Evolutionary conservation across 2,888 invertebrate genomes (phyloP).

Genomic region (Diarsia mendica): DNA sequence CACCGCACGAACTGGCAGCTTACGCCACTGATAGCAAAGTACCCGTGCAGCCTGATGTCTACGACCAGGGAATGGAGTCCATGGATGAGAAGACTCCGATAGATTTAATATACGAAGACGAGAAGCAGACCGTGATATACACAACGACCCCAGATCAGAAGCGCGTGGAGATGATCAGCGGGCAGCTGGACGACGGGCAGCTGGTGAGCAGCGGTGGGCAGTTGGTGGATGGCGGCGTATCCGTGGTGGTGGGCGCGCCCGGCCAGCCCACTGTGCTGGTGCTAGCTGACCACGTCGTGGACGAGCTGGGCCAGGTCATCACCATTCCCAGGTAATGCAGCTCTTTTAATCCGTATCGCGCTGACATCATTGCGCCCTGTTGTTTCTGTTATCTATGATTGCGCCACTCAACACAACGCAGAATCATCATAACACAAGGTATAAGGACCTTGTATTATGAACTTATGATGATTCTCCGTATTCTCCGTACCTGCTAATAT

Average conservation of each 20-base stretch:
- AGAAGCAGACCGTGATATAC: slow-evolving; percentile 95
- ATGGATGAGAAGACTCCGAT: slow-evolving; percentile 93
- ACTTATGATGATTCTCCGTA: background rate
- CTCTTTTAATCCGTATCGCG: slow-evolving; percentile 14
- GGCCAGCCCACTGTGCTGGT: slow-evolving; percentile 92
- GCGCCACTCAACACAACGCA: background rate
- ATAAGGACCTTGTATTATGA: too few species aligned
- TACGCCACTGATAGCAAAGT: slow-evolving; percentile 91
- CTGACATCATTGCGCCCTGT: background rate
- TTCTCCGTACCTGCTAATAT: slow-evolving; percentile 12
- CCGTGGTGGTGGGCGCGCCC: slow-evolving; percentile 87
- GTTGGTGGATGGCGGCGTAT: slow-evolving; percentile 89
- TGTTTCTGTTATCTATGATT: too few species aligned
- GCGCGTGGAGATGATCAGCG: slow-evolving; percentile 94
- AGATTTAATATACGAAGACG: slow-evolving; percentile 95
- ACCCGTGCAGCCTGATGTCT: slow-evolving; percentile 89
- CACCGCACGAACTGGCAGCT: slow-evolving; percentile 88
- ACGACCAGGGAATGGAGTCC: slow-evolving; percentile 88
- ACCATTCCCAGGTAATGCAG: slow-evolving; percentile 91
- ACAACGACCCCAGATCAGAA: slow-evolving; percentile 95
- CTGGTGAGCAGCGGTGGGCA: slow-evolving; percentile 88
- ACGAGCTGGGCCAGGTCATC: slow-evolving; percentile 92
- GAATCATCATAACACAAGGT: background rate
- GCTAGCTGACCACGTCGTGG: slow-evolving; percentile 93
- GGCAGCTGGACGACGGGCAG: slow-evolving; percentile 91